Conservation (phyloP, 2,888 invertebrate species). For the Leptopterna dolabrata region DNA sequence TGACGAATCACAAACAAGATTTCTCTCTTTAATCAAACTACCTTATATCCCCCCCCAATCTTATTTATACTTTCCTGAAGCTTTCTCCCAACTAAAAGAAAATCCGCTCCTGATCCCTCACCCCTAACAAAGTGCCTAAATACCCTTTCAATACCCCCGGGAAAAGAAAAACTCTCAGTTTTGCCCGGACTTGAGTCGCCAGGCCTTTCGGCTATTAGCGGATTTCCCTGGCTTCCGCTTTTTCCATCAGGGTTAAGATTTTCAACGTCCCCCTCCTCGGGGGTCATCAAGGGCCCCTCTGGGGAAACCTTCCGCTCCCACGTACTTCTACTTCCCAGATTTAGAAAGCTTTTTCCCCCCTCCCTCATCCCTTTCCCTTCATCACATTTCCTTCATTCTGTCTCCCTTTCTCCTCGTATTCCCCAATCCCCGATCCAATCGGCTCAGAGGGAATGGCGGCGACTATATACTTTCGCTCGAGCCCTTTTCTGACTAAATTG, state of each 20-base stretch:
- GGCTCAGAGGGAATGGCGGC: not conserved
- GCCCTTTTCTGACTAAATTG: slow-evolving; percentile 26
- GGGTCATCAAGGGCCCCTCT: not conserved
- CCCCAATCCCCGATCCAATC: slow-evolving; percentile 12
- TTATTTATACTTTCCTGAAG: too few relatives aligned
- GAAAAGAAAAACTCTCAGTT: not conserved
- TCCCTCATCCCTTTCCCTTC: not conserved
- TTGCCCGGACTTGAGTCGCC: not conserved
- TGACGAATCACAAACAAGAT: too few relatives aligned
- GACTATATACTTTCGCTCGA: not conserved
- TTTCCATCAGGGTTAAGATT: slow-evolving; percentile 41
- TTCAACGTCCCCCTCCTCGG: not conserved
- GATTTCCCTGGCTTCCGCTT: slow-evolving; percentile 9
- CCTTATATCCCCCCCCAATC: too few relatives aligned
- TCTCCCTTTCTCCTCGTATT: not conserved
- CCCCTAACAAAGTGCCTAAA: slow-evolving; percentile 4
- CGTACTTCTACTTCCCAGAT: slow-evolving; percentile 11
- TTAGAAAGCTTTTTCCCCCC: not conserved
- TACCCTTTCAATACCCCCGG: not conserved
- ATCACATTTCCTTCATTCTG: not conserved
- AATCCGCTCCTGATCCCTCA: not conserved
- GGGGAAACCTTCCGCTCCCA: not conserved
- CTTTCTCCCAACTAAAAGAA: not conserved
- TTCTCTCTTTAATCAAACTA: too few relatives aligned
- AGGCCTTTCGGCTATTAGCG: not conserved